Base-by-base conservation (phyloP, 2,113 vertebrate genomes). In the Chloroceryle aenea region DNA sequence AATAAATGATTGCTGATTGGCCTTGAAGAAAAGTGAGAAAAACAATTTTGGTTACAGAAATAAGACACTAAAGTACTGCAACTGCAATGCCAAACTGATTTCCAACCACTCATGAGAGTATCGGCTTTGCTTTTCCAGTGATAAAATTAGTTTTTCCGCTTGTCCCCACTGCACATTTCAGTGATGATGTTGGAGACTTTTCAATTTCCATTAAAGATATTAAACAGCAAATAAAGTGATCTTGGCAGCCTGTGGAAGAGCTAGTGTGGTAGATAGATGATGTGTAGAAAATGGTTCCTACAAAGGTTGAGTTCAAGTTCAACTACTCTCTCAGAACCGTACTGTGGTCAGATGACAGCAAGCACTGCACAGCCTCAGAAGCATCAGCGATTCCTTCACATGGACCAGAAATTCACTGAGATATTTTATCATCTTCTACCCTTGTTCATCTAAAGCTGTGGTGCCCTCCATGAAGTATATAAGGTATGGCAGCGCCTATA, bases 1-100 rank as follows among this genome's bases (percentile, higher is more conserved):
- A 87, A 92, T 56, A 94, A 96, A 73, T 92, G 88, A 91, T 96
- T 93, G 66, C 95, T 95, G 90, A 89, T 84, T 95, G 50, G 64
- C 76, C 78, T 94, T 97, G 78, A 89, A 93, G 81, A 85, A 91
- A 90, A 68, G 82, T 86, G 88, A 96, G 87, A 67, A 97, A 98
- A 97, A 96, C 75, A 94, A 82, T 96, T 95, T 94, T 95, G 71
- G 48, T 73, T 18, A 52, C 71, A 77, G 94, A 93, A 67, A 72
- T 50, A 87, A 91, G 40, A 73, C 48, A 47, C 43, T 75, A 73
- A 85, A 91, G 56, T 53, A 56, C 43, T 78, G 81, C 79, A 90
- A 90, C 63, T 88, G 68, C 64, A 87, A 58, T 75, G 90, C 91
- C 90, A 77, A 72, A 96, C 59, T n/a, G 61, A 90, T 95, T 63